A percentile compares a stretch with the other conserved stretches of the same genome.
These are phyloP conservation scores for Linnaemya tessellans DNA, from an alignment of 2,888 invertebrate species.

Conservation along the genomic window DNA sequence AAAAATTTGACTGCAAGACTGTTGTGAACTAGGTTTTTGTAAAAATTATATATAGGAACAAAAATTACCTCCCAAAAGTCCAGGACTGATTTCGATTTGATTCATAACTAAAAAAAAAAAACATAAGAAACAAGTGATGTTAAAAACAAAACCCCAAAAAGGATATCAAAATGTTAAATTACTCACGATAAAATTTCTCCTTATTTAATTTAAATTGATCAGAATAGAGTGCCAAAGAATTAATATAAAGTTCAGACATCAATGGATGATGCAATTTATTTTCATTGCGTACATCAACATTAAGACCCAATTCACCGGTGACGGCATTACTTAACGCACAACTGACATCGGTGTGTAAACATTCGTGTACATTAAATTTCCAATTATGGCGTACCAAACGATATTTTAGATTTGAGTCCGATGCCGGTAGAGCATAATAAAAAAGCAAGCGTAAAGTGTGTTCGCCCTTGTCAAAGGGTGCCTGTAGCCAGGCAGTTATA, in stretches of 20 bases:
- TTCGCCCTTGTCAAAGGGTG: constrained; percentile 87
- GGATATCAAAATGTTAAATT: background rate
- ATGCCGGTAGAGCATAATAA: constrained; percentile 86
- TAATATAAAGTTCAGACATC: constrained; percentile 80
- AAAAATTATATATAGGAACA: too few relatives aligned
- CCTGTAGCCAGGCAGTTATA: constrained; percentile 87
- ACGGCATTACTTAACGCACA: constrained; percentile 84
- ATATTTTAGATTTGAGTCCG: constrained; percentile 81
- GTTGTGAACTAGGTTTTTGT: too few relatives aligned
- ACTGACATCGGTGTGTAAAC: constrained; percentile 85
- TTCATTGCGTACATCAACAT: constrained; percentile 88
- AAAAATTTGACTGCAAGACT: too few relatives aligned
- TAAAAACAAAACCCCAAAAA: background rate
- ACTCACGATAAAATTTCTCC: constrained; percentile 79
- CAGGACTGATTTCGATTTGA: constrained; percentile 79
- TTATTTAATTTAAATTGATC: constrained; percentile 79
- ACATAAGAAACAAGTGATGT: background rate
- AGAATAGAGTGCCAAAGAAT: constrained; percentile 80
- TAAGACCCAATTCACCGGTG: constrained; percentile 86
- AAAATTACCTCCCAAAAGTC: constrained; percentile 78
- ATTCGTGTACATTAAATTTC: constrained; percentile 86
- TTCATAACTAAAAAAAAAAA: constrained; percentile 78
- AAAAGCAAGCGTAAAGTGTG: constrained; percentile 88
- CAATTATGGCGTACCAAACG: constrained; percentile 87
- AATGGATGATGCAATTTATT: constrained; percentile 86